These are phyloP conservation scores for Octopus sinensis DNA, from an alignment of 1,140 invertebrate genomes.

Conservation along the genomic window DNA sequence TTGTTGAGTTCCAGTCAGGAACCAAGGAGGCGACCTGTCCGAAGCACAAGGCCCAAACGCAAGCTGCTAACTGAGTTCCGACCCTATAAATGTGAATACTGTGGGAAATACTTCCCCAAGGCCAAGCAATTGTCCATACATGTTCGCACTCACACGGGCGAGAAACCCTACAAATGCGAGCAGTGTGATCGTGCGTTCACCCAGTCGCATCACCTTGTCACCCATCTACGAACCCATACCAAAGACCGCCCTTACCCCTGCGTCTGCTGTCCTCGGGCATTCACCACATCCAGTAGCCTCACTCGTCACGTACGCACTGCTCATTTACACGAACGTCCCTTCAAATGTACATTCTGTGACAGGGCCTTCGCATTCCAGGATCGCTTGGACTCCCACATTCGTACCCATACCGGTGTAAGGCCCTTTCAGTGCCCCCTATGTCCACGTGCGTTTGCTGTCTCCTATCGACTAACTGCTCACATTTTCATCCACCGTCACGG, in stretches of 20 bases:
- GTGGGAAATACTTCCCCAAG: conserved; percentile 42
- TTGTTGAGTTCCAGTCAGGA: too few species aligned
- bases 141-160: conserved; percentile 52
- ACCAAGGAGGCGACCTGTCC: too few species aligned
- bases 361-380: conserved; percentile 64
- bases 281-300: conserved; percentile 16
- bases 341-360: conserved; percentile 73
- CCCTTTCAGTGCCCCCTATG: not conserved
- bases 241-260: conserved; percentile 22
- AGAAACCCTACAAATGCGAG: conserved; percentile 50
- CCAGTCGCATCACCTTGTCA: conserved; percentile 37
- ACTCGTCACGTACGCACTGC: conserved; percentile 40
- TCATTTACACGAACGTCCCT: conserved; percentile 22
- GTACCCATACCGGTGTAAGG: conserved; percentile 64
- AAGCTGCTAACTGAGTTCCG: conserved; percentile 69
- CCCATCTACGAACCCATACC: conserved; percentile 52
- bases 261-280: conserved; percentile 15
- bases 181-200: conserved; percentile 45
- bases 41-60: too few species aligned
- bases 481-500: not conserved
- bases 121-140: conserved; percentile 47
- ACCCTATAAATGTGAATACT: conserved; percentile 54
- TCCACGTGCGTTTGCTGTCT: not conserved
- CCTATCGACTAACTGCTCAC: not conserved
- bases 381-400: not conserved